Evolutionary conservation across 1,140 invertebrate species (phyloP).

Genomic region (Bombus difficillimus): DNA sequence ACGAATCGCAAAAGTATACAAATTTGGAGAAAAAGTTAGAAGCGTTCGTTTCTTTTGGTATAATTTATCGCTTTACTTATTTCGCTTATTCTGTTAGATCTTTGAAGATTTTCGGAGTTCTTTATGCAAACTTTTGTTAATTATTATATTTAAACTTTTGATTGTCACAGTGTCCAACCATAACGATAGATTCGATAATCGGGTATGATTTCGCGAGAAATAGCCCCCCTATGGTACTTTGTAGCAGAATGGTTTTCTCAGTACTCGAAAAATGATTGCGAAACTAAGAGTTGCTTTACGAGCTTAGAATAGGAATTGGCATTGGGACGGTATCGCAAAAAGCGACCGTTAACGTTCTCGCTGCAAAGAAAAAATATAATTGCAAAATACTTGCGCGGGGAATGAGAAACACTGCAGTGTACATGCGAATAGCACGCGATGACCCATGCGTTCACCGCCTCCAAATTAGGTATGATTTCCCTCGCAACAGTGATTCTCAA

Average conservation of each 20-base stretch:
- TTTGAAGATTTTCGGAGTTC: not conserved
- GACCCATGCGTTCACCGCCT: slow-evolving; percentile 68
- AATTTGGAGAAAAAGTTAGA: not conserved
- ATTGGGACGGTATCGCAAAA: not conserved
- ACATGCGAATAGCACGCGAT: slow-evolving; percentile 72
- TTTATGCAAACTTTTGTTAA: not conserved
- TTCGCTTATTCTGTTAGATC: not conserved
- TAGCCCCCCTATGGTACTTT: not conserved
- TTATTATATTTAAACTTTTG: not conserved
- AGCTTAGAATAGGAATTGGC: not conserved
- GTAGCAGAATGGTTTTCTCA: not conserved
- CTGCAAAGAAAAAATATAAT: not conserved
- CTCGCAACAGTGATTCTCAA: slow-evolving; percentile 72
- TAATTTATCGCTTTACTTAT: not conserved
- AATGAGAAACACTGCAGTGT: slow-evolving; percentile 71
- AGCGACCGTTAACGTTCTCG: not conserved
- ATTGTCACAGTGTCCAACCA: accelerated
- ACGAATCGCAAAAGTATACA: not conserved
- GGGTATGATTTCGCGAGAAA: not conserved
- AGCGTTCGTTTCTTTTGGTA: not conserved
- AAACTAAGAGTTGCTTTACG: not conserved
- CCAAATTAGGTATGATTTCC: slow-evolving; percentile 80
- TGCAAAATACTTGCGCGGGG: not conserved
- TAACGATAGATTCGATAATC: no score
- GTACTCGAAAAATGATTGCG: no score